Percentiles rank a stretch among this genome's conserved stretches.
These are phyloP conservation scores for Aulostomus chinensis DNA, from an alignment of 2,797 vertebrate species.

Conservation along the genomic window DNA sequence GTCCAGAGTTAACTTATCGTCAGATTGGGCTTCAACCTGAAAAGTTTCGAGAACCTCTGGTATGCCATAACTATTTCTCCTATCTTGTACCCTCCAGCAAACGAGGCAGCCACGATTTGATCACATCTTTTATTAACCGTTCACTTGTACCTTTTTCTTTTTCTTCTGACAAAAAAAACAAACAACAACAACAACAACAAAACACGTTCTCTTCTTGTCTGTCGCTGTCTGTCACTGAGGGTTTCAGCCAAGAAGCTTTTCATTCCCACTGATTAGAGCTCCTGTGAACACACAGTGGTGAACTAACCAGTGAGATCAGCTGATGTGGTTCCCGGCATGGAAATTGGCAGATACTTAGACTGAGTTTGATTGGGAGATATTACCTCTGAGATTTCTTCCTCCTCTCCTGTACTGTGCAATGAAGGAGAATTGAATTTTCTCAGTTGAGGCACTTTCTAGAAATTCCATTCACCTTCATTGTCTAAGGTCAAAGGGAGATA, in stretches of 20 bases:
- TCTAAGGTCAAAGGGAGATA: not conserved
- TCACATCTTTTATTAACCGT: conserved; percentile 31
- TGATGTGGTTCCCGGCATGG: no score
- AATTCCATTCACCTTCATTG: not conserved
- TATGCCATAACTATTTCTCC: no score
- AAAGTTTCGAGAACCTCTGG: no score
- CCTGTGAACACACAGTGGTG: conserved; percentile 6
- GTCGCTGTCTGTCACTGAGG: no score
- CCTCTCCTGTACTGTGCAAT: not conserved
- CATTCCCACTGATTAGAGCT: conserved; percentile 31
- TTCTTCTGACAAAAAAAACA: conserved; percentile 24
- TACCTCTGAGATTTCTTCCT: not conserved
- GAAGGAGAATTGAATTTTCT: not conserved
- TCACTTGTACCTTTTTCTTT: conserved; percentile 13
- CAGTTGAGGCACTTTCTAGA: no score
- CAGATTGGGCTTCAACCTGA: no score
- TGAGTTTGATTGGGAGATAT: no score
- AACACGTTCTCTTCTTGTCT: no score
- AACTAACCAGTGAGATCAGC: conserved; percentile 35
- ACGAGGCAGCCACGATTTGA: conserved; percentile 43
- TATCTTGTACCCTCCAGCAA: conserved; percentile 12
- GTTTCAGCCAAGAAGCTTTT: conserved; percentile 31
- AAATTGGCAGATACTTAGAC: no score
- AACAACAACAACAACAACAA: no score
- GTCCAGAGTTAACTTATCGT: no score